Conservation (phyloP, 2,113 vertebrate species). For the Antechinus flavipes region DNA sequence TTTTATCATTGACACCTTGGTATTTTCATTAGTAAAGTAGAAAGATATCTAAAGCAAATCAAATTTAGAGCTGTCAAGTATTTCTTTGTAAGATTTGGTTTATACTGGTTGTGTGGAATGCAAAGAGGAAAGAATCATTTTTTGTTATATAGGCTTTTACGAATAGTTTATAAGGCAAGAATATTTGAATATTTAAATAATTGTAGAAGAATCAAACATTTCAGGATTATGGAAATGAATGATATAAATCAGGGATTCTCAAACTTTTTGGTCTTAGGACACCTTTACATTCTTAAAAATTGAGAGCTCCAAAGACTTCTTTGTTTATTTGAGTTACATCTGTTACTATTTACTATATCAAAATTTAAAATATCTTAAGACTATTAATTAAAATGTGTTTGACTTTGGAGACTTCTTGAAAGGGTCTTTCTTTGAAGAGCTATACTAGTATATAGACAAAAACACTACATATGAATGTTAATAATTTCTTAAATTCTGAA, state of each 20-base stretch:
- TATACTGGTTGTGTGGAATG: neutral
- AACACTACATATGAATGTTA: too few relatives aligned
- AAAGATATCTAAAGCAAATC: neutral
- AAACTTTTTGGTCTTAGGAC: neutral
- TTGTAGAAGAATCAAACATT: neutral
- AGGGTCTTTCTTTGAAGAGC: too few relatives aligned
- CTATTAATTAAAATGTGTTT: too few relatives aligned
- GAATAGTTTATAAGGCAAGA: neutral
- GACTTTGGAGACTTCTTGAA: too few relatives aligned
- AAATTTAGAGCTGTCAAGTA: neutral
- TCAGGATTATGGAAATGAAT: neutral
- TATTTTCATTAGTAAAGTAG: neutral
- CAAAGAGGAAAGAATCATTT: neutral
- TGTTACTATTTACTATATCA: neutral
- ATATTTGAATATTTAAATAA: neutral
- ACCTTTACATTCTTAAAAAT: neutral
- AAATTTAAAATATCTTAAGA: neutral
- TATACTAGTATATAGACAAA: too few relatives aligned
- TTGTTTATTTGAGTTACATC: neutral
- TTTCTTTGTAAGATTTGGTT: neutral
- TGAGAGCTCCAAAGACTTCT: neutral
- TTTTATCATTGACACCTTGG: neutral
- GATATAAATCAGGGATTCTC: neutral
- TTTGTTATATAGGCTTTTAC: neutral
- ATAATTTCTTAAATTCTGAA: too few relatives aligned